Conservation (phyloP, 2,113 vertebrate species). For the Oryzias celebensis region DNA sequence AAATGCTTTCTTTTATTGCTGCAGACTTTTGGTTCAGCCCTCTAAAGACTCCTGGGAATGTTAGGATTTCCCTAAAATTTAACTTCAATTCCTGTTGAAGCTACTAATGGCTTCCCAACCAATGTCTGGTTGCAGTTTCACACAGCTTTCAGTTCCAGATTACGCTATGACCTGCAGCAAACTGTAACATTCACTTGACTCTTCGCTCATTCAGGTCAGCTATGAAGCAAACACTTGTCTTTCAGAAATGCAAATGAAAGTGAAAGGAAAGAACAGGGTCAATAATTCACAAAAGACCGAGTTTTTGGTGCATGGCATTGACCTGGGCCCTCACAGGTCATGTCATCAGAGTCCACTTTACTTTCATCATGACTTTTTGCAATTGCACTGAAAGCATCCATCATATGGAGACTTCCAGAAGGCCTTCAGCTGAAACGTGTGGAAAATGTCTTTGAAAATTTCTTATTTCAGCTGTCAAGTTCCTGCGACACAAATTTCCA, state of each 20-base stretch:
- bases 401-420: slow-evolving; percentile 2
- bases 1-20: not conserved
- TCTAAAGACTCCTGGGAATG: slow-evolving; percentile 8
- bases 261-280: slow-evolving; percentile 12
- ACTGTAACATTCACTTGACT: slow-evolving; percentile 24
- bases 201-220: slow-evolving; percentile 16
- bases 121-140: slow-evolving; percentile 3
- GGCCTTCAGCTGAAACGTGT: slow-evolving; percentile 1
- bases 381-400: not conserved
- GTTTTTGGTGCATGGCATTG: not conserved
- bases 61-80: slow-evolving; percentile 30
- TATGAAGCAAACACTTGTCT: slow-evolving; percentile 6
- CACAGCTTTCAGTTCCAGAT: slow-evolving; percentile 1
- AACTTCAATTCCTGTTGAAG: slow-evolving; percentile 21
- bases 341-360: slow-evolving; percentile 22
- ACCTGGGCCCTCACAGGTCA: slow-evolving; percentile 24
- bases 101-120: slow-evolving; percentile 5
- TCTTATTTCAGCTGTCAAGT: slow-evolving; percentile 6
- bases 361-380: slow-evolving; percentile 22
- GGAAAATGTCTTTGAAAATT: slow-evolving; percentile 2
- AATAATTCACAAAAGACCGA: slow-evolving; percentile 5
- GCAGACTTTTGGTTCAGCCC: not conserved
- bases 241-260: slow-evolving; percentile 27
- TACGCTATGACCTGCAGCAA: slow-evolving; percentile 9
- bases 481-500: slow-evolving; percentile 33